Base-by-base conservation (phyloP, 2,113 vertebrate genomes). In the Columba janthina region DNA sequence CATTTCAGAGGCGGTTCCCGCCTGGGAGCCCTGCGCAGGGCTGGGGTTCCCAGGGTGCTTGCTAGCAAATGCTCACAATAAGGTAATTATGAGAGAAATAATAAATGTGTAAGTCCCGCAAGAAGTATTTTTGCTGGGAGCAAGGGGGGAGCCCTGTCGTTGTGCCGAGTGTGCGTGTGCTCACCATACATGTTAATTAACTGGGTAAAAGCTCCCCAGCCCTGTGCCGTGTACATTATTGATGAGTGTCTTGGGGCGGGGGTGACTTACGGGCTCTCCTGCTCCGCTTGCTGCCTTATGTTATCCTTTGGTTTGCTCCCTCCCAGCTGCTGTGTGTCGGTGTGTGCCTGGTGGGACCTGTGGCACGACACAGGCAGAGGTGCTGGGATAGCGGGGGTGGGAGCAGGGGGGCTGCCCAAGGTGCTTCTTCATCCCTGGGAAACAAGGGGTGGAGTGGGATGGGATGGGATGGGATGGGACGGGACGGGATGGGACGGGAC, bases 21-120 rank as follows among this genome's bases (percentile, higher is more conserved):
- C 73, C 72, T 6, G 82, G 82, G 74, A 95, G 70, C 88, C 91
- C 94, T 4, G 64, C 62, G 24, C 11, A 77, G 90, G 94, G 94
- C 82, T 7, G 8, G 21, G 53, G 15, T 86, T 91, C 96, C 95
- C 96, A 81, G 97, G 93, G 97, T 88, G 94, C 88, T 94, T 92
- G 77, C 94, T 97, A 94, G 96, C 97, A 94, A 95, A 93, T 9
- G 32, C 92, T 94, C 95, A 92, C 97, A 94, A 93, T 87, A 95
- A 96, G 51, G 80, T 97, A 98, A 98, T 98, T 98, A 97, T 54
- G 96, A 96, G 85, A 90, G 94, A 89, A 97, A 97, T 97, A 97
- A 98, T 97, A 95, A 97, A 98, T 16, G 97, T 95, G 98, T 94
- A 96, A 95, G 94, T 98, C 96, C 97, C 93, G 95, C 81, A 48